phyloP scores from a whole-genome alignment of 2,797 vertebrate genomes.

The Rhabdomys pumilio region DNA sequence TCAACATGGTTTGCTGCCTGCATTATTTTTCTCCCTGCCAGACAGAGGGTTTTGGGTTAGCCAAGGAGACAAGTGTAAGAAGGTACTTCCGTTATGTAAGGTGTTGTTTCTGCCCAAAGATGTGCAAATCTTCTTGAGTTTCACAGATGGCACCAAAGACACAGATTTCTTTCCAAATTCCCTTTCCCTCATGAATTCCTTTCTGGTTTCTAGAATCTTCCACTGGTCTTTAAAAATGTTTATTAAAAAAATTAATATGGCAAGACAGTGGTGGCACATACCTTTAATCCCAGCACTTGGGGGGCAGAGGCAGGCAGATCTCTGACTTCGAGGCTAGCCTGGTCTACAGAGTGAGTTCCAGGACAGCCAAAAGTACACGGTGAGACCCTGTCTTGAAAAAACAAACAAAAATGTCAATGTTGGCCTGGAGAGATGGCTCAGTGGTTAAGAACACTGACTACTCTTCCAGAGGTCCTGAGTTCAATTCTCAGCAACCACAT shows the following conservation, averaged over 20 bases:
- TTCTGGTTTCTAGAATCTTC: slow-evolving; percentile 58
- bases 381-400: neutral
- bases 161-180: slow-evolving; percentile 30
- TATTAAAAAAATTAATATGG: neutral
- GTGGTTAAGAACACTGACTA: no score
- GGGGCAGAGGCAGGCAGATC: neutral
- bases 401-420: no score
- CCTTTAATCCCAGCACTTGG: neutral
- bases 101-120: slow-evolving; percentile 57
- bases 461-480: no score
- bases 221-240: neutral
- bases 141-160: slow-evolving; percentile 60
- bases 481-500: no score
- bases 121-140: slow-evolving; percentile 39
- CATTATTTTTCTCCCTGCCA: slow-evolving; percentile 27
- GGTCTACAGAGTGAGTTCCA: neutral
- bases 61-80: neutral
- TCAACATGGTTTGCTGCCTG: slow-evolving; percentile 6
- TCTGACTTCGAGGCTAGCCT: neutral
- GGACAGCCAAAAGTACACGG: neutral
- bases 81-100: neutral
- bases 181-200: neutral
- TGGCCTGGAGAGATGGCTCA: no score
- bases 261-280: neutral
- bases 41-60: slow-evolving; percentile 50